A percentile compares a stretch with the other conserved stretches of the same genome.
These are phyloP conservation scores for Mesoclemmys tuberculata DNA, from an alignment of 2,113 vertebrate species.

Conservation along the genomic window DNA sequence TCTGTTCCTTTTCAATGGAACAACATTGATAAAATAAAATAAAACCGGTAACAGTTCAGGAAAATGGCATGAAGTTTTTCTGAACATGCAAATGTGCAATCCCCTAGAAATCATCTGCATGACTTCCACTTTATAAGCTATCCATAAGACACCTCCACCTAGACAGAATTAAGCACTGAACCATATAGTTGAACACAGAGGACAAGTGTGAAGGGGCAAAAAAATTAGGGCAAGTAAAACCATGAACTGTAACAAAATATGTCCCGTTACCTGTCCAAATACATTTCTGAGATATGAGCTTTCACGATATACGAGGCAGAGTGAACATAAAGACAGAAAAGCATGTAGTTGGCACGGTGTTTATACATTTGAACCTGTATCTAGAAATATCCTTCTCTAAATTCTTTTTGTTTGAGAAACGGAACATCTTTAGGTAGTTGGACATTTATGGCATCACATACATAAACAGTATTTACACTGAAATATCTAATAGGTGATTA, in stretches of 20 bases:
- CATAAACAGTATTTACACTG: neutral
- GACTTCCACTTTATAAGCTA: neutral
- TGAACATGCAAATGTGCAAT: fast-evolving
- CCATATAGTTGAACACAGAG: neutral
- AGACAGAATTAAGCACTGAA: neutral
- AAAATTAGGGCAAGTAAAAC: neutral
- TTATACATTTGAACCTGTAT: neutral
- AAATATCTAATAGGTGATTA: neutral
- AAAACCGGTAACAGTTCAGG: constrained; percentile 10
- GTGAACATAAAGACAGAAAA: neutral
- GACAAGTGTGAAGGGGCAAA: neutral
- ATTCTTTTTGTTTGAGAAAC: neutral
- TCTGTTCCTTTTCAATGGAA: neutral
- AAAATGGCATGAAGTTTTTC: neutral
- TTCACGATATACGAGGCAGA: neutral
- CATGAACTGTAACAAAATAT: neutral
- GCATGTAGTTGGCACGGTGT: neutral
- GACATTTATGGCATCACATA: neutral
- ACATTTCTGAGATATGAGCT: neutral
- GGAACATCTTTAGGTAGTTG: neutral
- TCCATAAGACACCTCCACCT: neutral
- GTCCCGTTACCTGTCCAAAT: neutral
- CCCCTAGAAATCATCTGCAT: neutral
- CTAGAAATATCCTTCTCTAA: neutral
- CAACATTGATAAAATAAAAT: constrained; percentile 22